Conservation (phyloP, 2,888 invertebrate genomes). For the Philereme transversata region DNA sequence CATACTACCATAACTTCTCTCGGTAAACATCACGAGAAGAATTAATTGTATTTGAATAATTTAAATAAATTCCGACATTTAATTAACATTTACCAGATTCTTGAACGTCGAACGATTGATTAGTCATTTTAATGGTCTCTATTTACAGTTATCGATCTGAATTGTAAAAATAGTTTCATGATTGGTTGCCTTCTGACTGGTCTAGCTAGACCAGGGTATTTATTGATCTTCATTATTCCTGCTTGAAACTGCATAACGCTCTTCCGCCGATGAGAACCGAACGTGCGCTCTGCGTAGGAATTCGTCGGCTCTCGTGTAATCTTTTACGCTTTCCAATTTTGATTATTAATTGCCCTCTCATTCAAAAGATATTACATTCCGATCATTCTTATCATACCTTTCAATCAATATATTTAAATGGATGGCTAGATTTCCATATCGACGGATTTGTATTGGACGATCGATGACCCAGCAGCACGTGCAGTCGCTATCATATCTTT, state of each 20-base stretch:
- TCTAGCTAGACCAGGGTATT: conserved; percentile 44
- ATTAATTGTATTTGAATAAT: conserved; percentile 47
- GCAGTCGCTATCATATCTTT: conserved; percentile 11
- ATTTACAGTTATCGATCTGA: conserved; percentile 76
- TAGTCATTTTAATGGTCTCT: conserved; percentile 74
- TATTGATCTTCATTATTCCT: conserved; percentile 64
- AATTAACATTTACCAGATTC: conserved; percentile 76
- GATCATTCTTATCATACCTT: conserved; percentile 61
- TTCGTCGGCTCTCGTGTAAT: conserved; percentile 73
- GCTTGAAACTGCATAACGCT: conserved; percentile 56
- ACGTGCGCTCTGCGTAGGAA: conserved; percentile 58
- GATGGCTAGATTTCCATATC: conserved; percentile 36
- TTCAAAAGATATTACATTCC: conserved; percentile 72
- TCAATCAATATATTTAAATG: conserved; percentile 52
- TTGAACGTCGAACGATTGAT: conserved; percentile 75
- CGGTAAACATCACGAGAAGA: conserved; percentile 61
- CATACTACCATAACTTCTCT: conserved; percentile 56
- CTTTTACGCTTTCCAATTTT: conserved; percentile 78
- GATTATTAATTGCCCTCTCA: conserved; percentile 75
- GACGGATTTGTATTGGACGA: conserved; percentile 20
- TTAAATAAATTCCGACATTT: conserved; percentile 73
- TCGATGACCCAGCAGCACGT: conserved; percentile 26
- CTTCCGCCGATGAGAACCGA: conserved; percentile 48
- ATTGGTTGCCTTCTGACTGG: conserved; percentile 43
- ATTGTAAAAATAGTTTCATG: conserved; percentile 71